These are phyloP conservation scores for Mustelus asterias DNA, from an alignment of 2,113 vertebrate species.

Conservation along the genomic window DNA sequence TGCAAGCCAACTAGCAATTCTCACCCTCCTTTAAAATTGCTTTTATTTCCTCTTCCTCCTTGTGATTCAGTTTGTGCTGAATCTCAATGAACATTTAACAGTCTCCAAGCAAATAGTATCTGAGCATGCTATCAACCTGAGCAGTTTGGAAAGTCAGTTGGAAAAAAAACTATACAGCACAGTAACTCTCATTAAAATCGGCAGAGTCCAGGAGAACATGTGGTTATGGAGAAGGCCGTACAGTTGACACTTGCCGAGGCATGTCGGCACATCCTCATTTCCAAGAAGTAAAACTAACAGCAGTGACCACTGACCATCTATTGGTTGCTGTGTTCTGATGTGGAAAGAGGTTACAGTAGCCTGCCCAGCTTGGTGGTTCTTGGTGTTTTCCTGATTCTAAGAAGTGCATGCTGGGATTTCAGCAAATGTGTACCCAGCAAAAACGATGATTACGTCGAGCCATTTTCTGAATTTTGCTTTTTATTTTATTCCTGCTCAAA, in stretches of 20 bases:
- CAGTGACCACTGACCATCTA: constrained; percentile 24
- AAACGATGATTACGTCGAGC: not conserved
- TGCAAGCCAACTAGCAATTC: not conserved
- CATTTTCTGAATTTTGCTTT: constrained; percentile 1
- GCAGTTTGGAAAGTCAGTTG: constrained; percentile 16
- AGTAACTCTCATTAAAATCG: constrained; percentile 29
- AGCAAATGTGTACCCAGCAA: not conserved
- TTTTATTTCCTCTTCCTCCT: not conserved
- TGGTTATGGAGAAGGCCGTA: constrained; percentile 12
- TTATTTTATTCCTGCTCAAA: not conserved
- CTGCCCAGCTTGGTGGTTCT: not conserved
- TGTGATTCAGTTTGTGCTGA: constrained; percentile 22
- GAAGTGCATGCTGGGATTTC: not conserved
- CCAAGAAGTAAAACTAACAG: constrained; percentile 30
- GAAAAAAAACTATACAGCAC: constrained; percentile 10
- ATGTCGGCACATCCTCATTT: constrained; percentile 25
- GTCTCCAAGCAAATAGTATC: not conserved
- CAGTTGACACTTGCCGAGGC: constrained; percentile 17
- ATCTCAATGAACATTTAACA: constrained; percentile 29
- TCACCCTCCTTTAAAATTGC: constrained; percentile 14
- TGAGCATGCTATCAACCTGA: not conserved
- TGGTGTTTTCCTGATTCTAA: constrained; percentile 19
- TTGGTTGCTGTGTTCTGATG: constrained; percentile 31
- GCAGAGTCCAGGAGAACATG: not conserved
- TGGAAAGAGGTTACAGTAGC: not conserved